Base-by-base conservation (phyloP, 2,113 vertebrate genomes). In the Rynchops niger region DNA sequence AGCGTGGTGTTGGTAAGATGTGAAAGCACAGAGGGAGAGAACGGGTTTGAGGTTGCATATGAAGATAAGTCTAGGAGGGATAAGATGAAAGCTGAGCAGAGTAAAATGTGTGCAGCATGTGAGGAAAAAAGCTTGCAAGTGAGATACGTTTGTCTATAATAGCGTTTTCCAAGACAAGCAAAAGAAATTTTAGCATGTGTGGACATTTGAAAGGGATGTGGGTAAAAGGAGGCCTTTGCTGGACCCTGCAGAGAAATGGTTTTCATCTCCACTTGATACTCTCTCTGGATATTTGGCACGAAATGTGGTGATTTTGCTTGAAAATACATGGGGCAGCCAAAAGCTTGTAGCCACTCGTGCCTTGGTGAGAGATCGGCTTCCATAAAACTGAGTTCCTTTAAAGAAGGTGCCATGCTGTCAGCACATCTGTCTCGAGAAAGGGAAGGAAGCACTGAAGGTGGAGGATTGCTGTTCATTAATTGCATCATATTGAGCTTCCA, bases 401-500 rank as follows among this genome's bases (percentile, higher is more conserved):
- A 97, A 95, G 93, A 88, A 96, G 88, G 95, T 97, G 96, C 89
- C 89, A 78, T 29, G 69, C 92, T 95, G 95, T 92, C 97, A 97
- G 92, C 96, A 96, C 96, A 96, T 97, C 93, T 98, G 96, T 94
- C 96, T 87, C 3, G 3, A 82, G 94, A 92, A 94, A 96, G 94
- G 86, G 78, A 84, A 95, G 97, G 92, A 97, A 96, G 92, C 87
- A 49, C 84, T 88, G 94, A 86, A 58, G 84, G 81, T 85, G 88
- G 92, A 95, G 76, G 92, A 86, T 90, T 92, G 95, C 72, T 8
- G 11, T 94, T 95, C 97, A 97, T 97, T 96, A 97, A 97, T 87
- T 97, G 94, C 96, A 95, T 97, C 95, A 93, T 96, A 94, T 90
- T 97, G 95, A 95, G 94, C 94, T 97, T 81, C 81, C 82, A 96